Evolutionary conservation across 2,888 invertebrate species (phyloP).

Genomic region (Amblyteles armatorius): DNA sequence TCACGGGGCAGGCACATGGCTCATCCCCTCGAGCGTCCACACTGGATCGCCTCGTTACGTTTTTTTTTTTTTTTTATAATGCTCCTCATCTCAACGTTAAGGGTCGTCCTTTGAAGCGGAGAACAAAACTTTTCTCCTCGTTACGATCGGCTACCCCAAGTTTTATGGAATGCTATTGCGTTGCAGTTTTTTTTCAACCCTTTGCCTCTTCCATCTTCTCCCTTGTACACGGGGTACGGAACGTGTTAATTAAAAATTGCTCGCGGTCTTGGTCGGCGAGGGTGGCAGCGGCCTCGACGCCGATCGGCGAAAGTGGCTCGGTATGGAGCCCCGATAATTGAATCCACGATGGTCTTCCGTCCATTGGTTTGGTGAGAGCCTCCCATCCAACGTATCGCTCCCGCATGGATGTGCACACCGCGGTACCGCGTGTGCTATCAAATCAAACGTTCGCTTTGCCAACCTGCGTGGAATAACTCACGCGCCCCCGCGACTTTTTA

Average conservation of each 20-base stretch:
- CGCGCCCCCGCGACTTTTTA: not conserved
- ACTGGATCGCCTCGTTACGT: not conserved
- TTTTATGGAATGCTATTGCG: not conserved
- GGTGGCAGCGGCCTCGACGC: slow-evolving; percentile 34
- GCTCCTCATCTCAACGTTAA: not conserved
- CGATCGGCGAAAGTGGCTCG: slow-evolving; percentile 69
- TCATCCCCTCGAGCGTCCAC: not conserved
- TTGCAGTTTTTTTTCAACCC: slow-evolving; percentile 1
- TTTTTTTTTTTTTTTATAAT: not conserved
- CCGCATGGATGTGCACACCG: slow-evolving; percentile 1
- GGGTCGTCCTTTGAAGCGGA: not conserved
- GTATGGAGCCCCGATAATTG: slow-evolving; percentile 75
- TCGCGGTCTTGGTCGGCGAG: slow-evolving; percentile 74
- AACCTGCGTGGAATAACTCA: slow-evolving; percentile 12
- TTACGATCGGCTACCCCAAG: not conserved
- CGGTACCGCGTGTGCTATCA: not conserved
- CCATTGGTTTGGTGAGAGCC: slow-evolving; percentile 54
- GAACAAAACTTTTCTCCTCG: slow-evolving; percentile 4
- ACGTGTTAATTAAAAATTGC: slow-evolving; percentile 81
- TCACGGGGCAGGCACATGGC: not conserved
- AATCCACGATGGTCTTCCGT: slow-evolving; percentile 74
- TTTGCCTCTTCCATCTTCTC: not conserved
- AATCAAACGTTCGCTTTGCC: slow-evolving; percentile 28
- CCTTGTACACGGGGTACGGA: slow-evolving; percentile 63
- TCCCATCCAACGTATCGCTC: slow-evolving; percentile 33